These are phyloP conservation scores for Xiphydria camelus DNA, from an alignment of 2,888 invertebrate genomes.

Conservation along the genomic window DNA sequence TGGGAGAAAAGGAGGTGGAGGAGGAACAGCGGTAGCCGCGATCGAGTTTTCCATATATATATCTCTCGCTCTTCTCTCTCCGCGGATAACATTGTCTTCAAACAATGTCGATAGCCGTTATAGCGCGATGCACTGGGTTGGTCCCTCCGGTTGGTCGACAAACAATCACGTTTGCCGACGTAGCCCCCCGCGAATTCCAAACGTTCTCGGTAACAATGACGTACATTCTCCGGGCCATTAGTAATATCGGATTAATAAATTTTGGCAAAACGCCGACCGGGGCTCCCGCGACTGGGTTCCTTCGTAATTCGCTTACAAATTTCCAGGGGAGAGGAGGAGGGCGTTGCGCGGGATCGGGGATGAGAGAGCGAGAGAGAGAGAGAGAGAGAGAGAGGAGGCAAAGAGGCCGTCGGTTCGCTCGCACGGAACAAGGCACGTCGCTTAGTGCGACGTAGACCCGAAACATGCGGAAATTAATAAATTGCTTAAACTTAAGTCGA, in stretches of 20 bases:
- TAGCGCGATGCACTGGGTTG: no score
- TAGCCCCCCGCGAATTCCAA: conserved; percentile 16
- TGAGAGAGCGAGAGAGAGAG: background rate
- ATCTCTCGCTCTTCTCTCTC: no score
- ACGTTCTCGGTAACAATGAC: conserved; percentile 21
- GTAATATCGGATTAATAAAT: conserved; percentile 1
- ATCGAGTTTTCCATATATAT: no score
- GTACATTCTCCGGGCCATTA: no score
- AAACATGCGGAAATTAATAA: conserved; percentile 52
- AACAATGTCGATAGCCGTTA: no score
- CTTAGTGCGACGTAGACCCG: conserved; percentile 18
- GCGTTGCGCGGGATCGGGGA: background rate
- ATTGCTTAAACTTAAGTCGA: conserved; percentile 51
- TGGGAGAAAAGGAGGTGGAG: background rate
- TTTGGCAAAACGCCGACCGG: background rate
- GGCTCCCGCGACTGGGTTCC: no score
- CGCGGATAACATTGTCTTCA: no score
- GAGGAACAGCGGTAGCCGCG: no score
- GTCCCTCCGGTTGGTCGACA: no score
- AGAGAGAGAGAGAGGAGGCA: background rate
- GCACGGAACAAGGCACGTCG: conserved; percentile 4
- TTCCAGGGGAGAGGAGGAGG: background rate
- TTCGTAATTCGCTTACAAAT: no score
- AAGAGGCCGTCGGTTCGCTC: background rate
- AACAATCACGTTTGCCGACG: conserved; percentile 17